phyloP scores from a whole-genome alignment of 2,797 vertebrate species.

The Enteromius mattozi region DNA sequence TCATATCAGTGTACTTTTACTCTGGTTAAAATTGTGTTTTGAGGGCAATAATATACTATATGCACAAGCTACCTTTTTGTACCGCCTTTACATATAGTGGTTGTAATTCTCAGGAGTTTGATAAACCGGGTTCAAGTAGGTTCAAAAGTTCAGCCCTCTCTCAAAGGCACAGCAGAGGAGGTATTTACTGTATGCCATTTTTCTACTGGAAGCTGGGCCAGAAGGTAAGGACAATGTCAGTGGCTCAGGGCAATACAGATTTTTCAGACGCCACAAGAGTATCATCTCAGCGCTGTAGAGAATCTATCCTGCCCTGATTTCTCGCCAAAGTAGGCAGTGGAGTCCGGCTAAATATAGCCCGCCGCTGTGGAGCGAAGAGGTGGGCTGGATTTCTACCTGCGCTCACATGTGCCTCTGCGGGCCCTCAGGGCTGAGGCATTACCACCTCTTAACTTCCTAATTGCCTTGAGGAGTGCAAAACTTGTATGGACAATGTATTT shows the following conservation, averaged over 20 bases:
- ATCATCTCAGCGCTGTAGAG: constrained; percentile 49
- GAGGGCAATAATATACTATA: constrained; percentile 6
- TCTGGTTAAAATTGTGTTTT: neutral
- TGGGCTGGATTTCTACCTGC: constrained; percentile 45
- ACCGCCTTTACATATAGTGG: neutral
- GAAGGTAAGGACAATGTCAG: constrained; percentile 64
- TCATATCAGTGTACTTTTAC: neutral
- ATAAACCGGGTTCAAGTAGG: constrained; percentile 29
- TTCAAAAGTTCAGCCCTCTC: constrained; percentile 40
- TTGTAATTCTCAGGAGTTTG: constrained; percentile 37
- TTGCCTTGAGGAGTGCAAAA: constrained; percentile 50
- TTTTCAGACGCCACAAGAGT: constrained; percentile 63
- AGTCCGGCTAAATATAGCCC: constrained; percentile 64
- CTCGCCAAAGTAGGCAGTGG: constrained; percentile 64
- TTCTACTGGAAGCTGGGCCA: constrained; percentile 57
- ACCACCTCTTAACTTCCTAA: constrained; percentile 56
- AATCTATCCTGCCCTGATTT: constrained; percentile 67
- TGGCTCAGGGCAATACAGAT: constrained; percentile 59
- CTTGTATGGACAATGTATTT: constrained; percentile 32
- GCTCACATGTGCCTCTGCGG: constrained; percentile 25
- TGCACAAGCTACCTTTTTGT: neutral
- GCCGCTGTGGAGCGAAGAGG: constrained; percentile 37
- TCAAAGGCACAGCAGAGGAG: constrained; percentile 32
- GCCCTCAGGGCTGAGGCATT: constrained; percentile 45
- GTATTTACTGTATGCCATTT: constrained; percentile 52